Evolutionary conservation across 1,140 invertebrate species (phyloP).

Genomic region (Paracyclopina nana): DNA sequence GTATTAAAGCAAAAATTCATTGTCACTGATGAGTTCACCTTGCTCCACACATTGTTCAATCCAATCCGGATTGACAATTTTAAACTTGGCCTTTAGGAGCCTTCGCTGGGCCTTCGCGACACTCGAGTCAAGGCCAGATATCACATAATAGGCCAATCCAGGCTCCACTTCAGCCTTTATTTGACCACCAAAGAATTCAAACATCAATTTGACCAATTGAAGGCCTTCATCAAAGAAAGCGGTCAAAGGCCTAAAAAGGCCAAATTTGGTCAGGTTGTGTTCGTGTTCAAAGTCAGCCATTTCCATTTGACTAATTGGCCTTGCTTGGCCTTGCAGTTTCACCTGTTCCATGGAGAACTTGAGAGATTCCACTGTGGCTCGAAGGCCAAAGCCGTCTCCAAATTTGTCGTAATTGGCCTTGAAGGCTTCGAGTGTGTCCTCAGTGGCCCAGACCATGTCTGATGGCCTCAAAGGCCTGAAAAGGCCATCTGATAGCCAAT

Average conservation of each 20-base stretch:
- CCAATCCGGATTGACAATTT: neutral
- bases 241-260: neutral
- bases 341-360: conserved; percentile 1
- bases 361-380: neutral
- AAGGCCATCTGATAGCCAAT: conserved; percentile 4
- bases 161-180: neutral
- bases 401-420: conserved; percentile 7
- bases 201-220: neutral
- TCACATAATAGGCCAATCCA: neutral
- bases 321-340: neutral
- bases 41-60: neutral
- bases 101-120: neutral
- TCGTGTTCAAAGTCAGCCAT: conserved; percentile 10
- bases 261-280: neutral
- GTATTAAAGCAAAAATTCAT: too few species aligned
- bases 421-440: neutral
- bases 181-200: conserved; percentile 7
- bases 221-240: neutral
- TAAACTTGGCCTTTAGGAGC: neutral
- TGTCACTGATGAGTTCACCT: too few species aligned
- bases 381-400: neutral
- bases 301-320: neutral
- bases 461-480: conserved; percentile 1
- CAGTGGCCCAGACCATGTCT: conserved; percentile 5
- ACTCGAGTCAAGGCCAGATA: neutral